Percentiles rank a stretch among this genome's conserved stretches.
phyloP scores from a whole-genome alignment of 2,797 vertebrate species.

The Poeciliopsis gracilis region DNA sequence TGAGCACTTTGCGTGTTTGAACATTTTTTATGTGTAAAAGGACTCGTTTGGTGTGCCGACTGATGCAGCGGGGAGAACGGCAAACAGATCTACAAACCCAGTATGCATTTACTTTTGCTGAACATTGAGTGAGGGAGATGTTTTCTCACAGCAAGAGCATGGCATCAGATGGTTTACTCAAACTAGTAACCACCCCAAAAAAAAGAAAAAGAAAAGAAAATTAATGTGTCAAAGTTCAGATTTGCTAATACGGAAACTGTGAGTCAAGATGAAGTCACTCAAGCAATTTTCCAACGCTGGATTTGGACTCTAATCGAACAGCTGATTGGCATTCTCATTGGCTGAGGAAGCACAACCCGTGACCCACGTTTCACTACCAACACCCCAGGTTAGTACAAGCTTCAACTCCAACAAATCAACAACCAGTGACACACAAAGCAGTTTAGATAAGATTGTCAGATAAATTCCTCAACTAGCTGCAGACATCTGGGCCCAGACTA shows the following conservation, averaged over 20 bases:
- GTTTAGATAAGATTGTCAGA: neutral
- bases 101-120: fast-evolving
- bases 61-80: neutral
- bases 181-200: neutral
- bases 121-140: neutral
- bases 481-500: neutral
- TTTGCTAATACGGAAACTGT: neutral
- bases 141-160: neutral
- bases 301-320: conserved; percentile 4
- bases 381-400: conserved; percentile 9
- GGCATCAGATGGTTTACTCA: neutral
- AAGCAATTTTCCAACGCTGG: neutral
- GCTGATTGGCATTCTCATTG: conserved; percentile 34
- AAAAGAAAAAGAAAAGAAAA: too few species aligned
- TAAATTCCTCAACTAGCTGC: neutral
- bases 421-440: neutral
- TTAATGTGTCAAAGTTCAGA: conserved; percentile 9
- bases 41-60: neutral
- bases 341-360: conserved; percentile 22
- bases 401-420: neutral
- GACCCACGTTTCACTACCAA: neutral
- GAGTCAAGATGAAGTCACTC: neutral
- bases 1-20: neutral
- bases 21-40: neutral
- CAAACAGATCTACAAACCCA: neutral